These are phyloP conservation scores for Caligus rogercresseyi DNA, from an alignment of 1,140 invertebrate species.

Conservation along the genomic window DNA sequence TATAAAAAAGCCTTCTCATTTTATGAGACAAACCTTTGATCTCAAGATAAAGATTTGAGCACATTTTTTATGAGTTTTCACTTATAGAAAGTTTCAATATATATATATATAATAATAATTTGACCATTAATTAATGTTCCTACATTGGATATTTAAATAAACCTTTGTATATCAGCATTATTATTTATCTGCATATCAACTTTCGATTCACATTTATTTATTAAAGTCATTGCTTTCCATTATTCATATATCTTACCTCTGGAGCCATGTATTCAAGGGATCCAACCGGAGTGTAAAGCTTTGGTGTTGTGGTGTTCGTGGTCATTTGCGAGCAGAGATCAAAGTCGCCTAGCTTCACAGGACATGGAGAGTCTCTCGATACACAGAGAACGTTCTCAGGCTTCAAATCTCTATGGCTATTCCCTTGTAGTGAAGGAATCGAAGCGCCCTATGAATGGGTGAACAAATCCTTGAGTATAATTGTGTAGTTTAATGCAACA, in stretches of 20 bases:
- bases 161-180: too few species aligned
- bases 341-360: conserved; percentile 43
- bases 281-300: conserved; percentile 23
- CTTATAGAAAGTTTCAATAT: too few species aligned
- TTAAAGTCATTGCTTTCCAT: too few species aligned
- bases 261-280: conserved; percentile 45
- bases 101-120: too few species aligned
- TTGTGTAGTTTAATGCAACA: neutral
- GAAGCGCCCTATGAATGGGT: conserved; percentile 24
- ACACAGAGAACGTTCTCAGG: conserved; percentile 35
- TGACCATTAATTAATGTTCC: too few species aligned
- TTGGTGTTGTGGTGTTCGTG: conserved; percentile 25
- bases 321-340: conserved; percentile 37
- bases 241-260: conserved; percentile 31
- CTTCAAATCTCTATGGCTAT: conserved; percentile 30
- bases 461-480: neutral
- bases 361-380: conserved; percentile 31
- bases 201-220: too few species aligned
- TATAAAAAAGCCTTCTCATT: too few species aligned
- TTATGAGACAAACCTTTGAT: too few species aligned
- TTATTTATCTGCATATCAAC: too few species aligned
- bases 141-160: too few species aligned
- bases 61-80: too few species aligned
- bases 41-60: too few species aligned
- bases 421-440: conserved; percentile 29